Conservation (phyloP, 2,113 vertebrate species). For the Crotalus tigris region DNA sequence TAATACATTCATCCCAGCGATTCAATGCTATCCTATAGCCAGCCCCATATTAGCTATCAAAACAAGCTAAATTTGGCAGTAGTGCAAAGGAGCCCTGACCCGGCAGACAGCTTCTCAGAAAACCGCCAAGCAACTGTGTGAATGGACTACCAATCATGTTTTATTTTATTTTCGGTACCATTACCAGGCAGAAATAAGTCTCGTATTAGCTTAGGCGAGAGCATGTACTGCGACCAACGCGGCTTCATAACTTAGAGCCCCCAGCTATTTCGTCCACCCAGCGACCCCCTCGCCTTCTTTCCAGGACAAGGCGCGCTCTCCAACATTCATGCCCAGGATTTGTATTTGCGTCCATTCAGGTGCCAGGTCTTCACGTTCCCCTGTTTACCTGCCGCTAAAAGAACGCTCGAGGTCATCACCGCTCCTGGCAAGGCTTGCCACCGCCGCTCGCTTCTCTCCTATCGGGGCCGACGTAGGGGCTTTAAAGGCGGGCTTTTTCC, state of each 20-base stretch:
- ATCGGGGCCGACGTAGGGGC: background rate
- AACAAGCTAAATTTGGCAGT: slow-evolving; percentile 13
- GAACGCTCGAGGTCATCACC: slow-evolving; percentile 53
- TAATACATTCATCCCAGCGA: background rate
- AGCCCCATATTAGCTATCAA: background rate
- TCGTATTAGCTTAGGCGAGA: background rate
- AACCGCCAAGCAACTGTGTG: background rate
- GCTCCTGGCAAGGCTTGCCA: slow-evolving; percentile 39
- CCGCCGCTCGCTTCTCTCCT: background rate
- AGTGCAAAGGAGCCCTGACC: background rate
- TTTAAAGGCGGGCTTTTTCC: background rate
- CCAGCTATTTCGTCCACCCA: background rate
- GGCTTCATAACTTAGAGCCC: background rate
- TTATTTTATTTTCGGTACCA: background rate
- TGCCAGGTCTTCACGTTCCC: background rate
- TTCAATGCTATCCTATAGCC: background rate
- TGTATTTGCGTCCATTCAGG: background rate
- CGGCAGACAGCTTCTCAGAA: background rate
- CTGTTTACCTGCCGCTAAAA: slow-evolving; percentile 66
- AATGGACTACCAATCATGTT: background rate
- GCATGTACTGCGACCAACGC: background rate
- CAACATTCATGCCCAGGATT: background rate
- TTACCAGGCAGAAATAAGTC: background rate
- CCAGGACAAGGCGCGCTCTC: background rate
- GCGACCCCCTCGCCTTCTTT: background rate